Evolutionary conservation across 2,113 vertebrate genomes (phyloP).

Genomic region (Sitta europaea): DNA sequence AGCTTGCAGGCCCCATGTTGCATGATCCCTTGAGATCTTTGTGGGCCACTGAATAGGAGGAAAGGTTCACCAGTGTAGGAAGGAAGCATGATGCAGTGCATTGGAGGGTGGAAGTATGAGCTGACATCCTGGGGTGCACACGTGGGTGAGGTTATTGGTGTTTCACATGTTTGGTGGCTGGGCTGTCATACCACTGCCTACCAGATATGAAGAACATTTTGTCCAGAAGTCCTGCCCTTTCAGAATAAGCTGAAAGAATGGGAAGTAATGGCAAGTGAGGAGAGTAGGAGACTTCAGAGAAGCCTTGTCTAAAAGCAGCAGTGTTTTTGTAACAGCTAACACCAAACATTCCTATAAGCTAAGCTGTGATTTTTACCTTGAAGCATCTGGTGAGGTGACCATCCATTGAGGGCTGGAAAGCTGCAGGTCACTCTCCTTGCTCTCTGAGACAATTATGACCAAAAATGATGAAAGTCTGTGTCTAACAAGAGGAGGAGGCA

Average conservation of each 20-base stretch:
- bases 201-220: not conserved
- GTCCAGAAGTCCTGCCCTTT: not conserved
- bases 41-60: slow-evolving; percentile 8
- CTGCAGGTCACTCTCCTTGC: not conserved
- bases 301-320: not conserved
- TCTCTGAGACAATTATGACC: not conserved
- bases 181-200: not conserved
- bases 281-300: not conserved
- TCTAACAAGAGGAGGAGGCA: not conserved
- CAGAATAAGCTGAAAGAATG: not conserved
- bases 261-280: not conserved
- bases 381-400: slow-evolving; percentile 1
- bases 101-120: not conserved
- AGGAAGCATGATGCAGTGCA: not conserved
- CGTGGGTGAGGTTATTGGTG: not conserved
- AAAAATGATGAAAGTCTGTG: not conserved
- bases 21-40: not conserved
- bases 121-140: not conserved
- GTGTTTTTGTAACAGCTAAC: not conserved
- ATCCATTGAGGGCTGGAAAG: not conserved
- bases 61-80: not conserved
- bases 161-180: not conserved
- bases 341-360: not conserved
- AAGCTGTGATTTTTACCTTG: slow-evolving; percentile 12
- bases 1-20: accelerated